Evolutionary conservation across 2,888 invertebrate species (phyloP), one percentile per base, ranked within the genome.

Genomic region (Ptilodon capucinus): DNA sequence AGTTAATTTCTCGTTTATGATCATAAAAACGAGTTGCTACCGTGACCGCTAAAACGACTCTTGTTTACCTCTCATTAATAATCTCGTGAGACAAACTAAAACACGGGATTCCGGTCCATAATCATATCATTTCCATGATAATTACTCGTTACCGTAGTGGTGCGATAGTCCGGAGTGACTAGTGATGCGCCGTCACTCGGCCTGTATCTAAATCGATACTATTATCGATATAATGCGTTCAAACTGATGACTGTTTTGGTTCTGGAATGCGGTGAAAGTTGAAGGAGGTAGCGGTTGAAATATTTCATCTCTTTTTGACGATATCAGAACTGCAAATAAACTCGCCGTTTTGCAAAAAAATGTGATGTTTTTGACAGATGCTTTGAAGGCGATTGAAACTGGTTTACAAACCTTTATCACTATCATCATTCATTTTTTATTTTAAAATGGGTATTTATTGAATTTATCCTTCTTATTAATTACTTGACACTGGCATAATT

Each of bases 141-240:
- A 40, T 40, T 25, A 11, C 23, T 16, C 14, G 11, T 36, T 5
- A 18, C 9, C 11, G 19, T 18, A 38, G 38, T 25, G 40, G 8
- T 25, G 25, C 25, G 40, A 40, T 40, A 40, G 40, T 17, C 8
- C 4, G 21, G 43, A 43, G 25, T 41, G 36, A 28, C 35, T 65
- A 62, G 69, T 68, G 71, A 62, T 54, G 70, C 60, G 68, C 64
- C 74, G 66, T 68, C 68, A 67, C 62, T 71, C 49, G 46, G 59
- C 51, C 59, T 53, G 59, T 79, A 79, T 82, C 76, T 81, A 79
- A 81, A 81, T 81, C 73, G 77, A 48, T 67, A 64, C 71, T 54
- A 78, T 79, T 80, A 84, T 75, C 75, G 79, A 79, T 77, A 74
- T 66, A 69, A 65, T 54, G 74, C 60, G 56, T 42, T n/a, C 55